Evolutionary conservation across 1,140 invertebrate genomes (phyloP).

Genomic region (Colletes gigas): DNA sequence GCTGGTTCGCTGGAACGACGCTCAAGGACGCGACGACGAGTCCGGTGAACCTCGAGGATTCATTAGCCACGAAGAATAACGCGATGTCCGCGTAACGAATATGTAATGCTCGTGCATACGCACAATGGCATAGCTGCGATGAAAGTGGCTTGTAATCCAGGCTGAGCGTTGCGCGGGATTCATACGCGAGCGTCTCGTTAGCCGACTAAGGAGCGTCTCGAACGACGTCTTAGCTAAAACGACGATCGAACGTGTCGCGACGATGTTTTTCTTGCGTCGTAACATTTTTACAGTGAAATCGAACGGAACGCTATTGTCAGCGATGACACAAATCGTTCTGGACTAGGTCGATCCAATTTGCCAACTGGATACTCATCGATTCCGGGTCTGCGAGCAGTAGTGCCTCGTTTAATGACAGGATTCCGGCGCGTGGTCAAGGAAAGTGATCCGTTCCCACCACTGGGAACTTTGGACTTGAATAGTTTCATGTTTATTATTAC

Average conservation of each 20-base stretch:
- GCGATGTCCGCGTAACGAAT: slow-evolving; percentile 58
- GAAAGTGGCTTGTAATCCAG: slow-evolving; percentile 62
- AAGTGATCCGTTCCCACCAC: too few relatives aligned
- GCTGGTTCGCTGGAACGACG: not conserved
- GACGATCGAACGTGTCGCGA: slow-evolving; percentile 10
- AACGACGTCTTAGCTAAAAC: slow-evolving; percentile 37
- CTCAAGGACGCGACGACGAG: slow-evolving; percentile 39
- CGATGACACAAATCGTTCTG: not conserved
- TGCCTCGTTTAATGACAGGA: too few relatives aligned
- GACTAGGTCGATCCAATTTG: not conserved
- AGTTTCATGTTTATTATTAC: too few relatives aligned
- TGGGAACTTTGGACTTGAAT: too few relatives aligned
- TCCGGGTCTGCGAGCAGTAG: too few relatives aligned
- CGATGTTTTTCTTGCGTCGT: slow-evolving; percentile 18
- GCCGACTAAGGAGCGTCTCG: slow-evolving; percentile 46
- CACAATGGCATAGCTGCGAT: slow-evolving; percentile 63
- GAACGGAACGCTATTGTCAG: not conserved
- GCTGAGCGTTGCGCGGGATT: slow-evolving; percentile 31
- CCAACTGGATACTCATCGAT: not conserved
- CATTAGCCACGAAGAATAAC: slow-evolving; percentile 48
- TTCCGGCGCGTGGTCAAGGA: too few relatives aligned
- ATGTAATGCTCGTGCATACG: slow-evolving; percentile 54
- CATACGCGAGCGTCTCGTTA: slow-evolving; percentile 43
- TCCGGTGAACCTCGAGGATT: slow-evolving; percentile 39
- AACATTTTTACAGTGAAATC: not conserved